Evolutionary conservation across 2,888 invertebrate species (phyloP).

Genomic region (Tyria jacobaeae): DNA sequence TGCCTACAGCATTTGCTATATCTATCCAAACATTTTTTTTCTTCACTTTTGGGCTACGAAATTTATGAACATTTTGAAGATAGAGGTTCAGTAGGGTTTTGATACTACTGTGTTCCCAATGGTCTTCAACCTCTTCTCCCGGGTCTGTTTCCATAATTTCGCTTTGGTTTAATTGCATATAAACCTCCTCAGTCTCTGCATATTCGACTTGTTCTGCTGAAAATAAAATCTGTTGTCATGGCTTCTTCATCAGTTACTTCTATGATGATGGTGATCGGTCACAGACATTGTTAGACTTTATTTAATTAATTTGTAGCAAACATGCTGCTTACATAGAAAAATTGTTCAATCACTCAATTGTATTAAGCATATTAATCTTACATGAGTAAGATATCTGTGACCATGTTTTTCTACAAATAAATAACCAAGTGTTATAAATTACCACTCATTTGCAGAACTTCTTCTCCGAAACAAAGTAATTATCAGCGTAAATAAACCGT

Average conservation of each 20-base stretch:
- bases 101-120: constrained; percentile 75
- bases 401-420: constrained; percentile 4
- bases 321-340: not conserved
- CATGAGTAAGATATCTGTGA: not conserved
- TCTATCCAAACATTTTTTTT: constrained; percentile 81
- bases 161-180: constrained; percentile 65
- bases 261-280: constrained; percentile 15
- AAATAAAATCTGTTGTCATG: constrained; percentile 57
- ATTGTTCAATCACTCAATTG: constrained; percentile 7
- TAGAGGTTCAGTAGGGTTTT: constrained; percentile 70
- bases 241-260: constrained; percentile 10
- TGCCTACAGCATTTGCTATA: constrained; percentile 70
- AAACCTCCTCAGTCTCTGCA: constrained; percentile 67
- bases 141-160: constrained; percentile 67
- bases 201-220: constrained; percentile 68
- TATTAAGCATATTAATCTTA: not conserved
- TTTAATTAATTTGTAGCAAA: constrained; percentile 12
- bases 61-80: constrained; percentile 74
- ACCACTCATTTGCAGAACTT: constrained; percentile 46
- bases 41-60: constrained; percentile 78
- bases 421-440: constrained; percentile 28
- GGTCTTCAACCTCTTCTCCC: constrained; percentile 73
- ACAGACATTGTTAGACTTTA: constrained; percentile 26
- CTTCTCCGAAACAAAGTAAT: constrained; percentile 31
- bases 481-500: constrained; percentile 18